Percentiles rank a stretch among this genome's conserved stretches.
phyloP scores from a whole-genome alignment of 1,140 invertebrate genomes.

The Carposina sasakii region DNA sequence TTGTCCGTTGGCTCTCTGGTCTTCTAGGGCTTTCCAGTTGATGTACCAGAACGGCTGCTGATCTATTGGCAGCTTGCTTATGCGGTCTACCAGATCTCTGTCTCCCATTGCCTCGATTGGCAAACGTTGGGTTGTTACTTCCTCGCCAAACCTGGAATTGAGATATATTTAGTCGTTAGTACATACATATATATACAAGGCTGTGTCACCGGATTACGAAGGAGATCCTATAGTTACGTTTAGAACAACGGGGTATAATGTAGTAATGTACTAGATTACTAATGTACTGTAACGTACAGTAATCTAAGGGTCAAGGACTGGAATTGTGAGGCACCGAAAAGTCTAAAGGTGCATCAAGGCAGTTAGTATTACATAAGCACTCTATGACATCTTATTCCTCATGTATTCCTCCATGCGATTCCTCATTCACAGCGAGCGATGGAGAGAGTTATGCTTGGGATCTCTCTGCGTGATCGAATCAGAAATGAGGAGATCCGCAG shows the following conservation, averaged over 20 bases:
- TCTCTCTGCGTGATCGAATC: too few relatives aligned
- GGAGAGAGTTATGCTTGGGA: too few relatives aligned
- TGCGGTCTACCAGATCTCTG: slow-evolving; percentile 48
- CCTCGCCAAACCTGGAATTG: slow-evolving; percentile 40
- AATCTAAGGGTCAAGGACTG: too few relatives aligned
- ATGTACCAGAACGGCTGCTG: slow-evolving; percentile 72
- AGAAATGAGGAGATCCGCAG: too few relatives aligned
- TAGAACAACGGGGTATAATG: background rate
- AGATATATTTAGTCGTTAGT: background rate
- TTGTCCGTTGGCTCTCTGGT: slow-evolving; percentile 30
- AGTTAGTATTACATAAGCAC: too few relatives aligned
- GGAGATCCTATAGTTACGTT: background rate
- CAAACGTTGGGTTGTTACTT: slow-evolving; percentile 32
- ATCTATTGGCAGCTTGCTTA: slow-evolving; percentile 58
- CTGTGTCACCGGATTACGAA: background rate
- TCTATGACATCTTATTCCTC: too few relatives aligned
- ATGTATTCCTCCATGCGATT: too few relatives aligned
- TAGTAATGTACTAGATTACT: background rate
- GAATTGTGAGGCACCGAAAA: too few relatives aligned
- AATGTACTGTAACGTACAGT: background rate
- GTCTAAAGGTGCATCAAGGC: too few relatives aligned
- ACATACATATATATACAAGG: background rate
- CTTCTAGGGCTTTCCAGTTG: slow-evolving; percentile 47
- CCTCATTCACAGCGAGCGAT: too few relatives aligned
- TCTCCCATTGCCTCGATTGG: slow-evolving; percentile 66